These are phyloP conservation scores for Ochropleura leucogaster DNA, from an alignment of 2,888 invertebrate species.

Conservation along the genomic window DNA sequence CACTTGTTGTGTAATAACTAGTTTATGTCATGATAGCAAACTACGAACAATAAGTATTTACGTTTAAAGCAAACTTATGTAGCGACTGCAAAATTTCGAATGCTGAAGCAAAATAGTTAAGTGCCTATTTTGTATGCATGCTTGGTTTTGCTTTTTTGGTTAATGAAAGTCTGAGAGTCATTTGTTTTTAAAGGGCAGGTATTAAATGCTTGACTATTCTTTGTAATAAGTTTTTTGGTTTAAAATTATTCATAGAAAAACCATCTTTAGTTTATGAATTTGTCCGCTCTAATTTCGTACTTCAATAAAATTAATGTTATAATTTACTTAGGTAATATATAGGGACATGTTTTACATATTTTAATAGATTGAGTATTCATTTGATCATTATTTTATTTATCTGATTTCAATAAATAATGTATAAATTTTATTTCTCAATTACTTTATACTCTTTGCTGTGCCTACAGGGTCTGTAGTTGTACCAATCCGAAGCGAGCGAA, in stretches of 20 bases:
- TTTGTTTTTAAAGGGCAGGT: constrained; percentile 23
- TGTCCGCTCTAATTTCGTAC: not conserved
- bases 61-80: constrained; percentile 18
- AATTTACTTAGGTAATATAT: no score
- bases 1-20: constrained; percentile 7
- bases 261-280: not conserved
- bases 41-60: constrained; percentile 14
- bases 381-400: no score
- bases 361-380: no score
- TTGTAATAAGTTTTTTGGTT: not conserved
- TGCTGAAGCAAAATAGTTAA: constrained; percentile 13
- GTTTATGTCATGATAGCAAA: constrained; percentile 5
- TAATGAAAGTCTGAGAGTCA: constrained; percentile 9
- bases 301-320: no score
- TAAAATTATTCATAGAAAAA: not conserved
- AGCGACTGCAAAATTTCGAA: constrained; percentile 13
- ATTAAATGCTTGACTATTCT: constrained; percentile 7
- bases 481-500: no score
- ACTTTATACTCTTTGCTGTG: no score
- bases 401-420: no score
- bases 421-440: no score
- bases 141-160: constrained; percentile 21
- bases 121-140: constrained; percentile 35
- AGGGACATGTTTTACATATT: no score
- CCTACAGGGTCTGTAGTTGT: no score